Base-by-base conservation (phyloP, 2,113 vertebrate species). In the Candoia aspera region DNA sequence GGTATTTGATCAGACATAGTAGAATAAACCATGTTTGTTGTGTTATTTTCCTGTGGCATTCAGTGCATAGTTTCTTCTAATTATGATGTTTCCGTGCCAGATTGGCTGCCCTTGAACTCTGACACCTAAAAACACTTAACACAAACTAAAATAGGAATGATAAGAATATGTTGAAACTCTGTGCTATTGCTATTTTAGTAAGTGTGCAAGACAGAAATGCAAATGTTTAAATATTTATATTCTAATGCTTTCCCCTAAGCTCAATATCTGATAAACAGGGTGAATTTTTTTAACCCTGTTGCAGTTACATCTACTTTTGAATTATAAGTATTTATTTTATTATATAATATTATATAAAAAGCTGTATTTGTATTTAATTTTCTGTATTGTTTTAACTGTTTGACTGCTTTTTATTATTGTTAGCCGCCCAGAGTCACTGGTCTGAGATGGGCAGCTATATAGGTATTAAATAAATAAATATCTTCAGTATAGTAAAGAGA, bases 21-120 rank as follows among this genome's bases (percentile, higher is more conserved):
- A 91, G 92, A 93, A 13, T 59, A 86, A 10, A 85, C 93, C 93
- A 86, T 95, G 37, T 93, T 89, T 21, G 86, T 93, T 95, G 29
- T 87, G 0, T 89, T 95, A 91, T 19, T 95, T 89, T 21, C 62
- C 91, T 87, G 33, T 91, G 93, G 42, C 91, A 64, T 29, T 86
- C 59, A 92, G n/a, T 37, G 12, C 29, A 1, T 84, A 8, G 15
- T 84, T 94, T 90, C 93, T 59, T 17, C 88, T 93, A 90, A 4
- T 89, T 92, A 59, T 29, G 87, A 5, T 90, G n/a, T 53, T 79
- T 93, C 95, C 94, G 49, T 94, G 19, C 59, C 55, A 87, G 24
- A 92, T 94, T 89, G 79, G 37, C 87, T 91, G 85, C 24, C 86
- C 15, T 6, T 24, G 26, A 58, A 55, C 37, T 91, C 19, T 0